Conservation (phyloP, 2,797 vertebrate species). For the Scolopax bukidnonensis region DNA sequence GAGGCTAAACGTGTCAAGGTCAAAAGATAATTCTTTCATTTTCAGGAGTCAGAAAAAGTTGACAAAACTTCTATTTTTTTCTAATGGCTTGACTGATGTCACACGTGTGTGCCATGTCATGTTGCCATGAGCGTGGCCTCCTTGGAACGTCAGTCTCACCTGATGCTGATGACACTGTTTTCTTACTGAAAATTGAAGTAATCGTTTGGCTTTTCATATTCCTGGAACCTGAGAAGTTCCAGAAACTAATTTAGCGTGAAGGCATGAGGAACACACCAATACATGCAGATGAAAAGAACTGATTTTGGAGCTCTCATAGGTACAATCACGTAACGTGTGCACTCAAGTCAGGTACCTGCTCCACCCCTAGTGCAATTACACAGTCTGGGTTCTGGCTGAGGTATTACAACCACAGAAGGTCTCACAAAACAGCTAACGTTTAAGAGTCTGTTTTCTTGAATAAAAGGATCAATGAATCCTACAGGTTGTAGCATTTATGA, state of each 20-base stretch:
- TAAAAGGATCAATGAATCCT: not conserved
- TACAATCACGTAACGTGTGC: not conserved
- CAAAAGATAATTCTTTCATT: not conserved
- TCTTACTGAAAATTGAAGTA: not conserved
- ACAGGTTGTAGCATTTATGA: not conserved
- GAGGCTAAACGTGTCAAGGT: not conserved
- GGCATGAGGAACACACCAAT: not conserved
- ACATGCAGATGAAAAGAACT: rapidly evolving
- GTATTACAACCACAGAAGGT: not conserved
- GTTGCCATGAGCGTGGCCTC: not conserved
- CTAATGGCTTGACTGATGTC: not conserved
- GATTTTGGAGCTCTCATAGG: not conserved
- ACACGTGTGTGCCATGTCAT: not conserved
- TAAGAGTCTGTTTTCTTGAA: not conserved
- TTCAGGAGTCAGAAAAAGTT: not conserved
- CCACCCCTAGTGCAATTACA: not conserved
- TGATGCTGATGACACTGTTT: not conserved
- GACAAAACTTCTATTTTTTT: not conserved
- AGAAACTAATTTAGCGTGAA: not conserved
- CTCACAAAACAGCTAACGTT: not conserved
- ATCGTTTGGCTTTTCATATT: not conserved
- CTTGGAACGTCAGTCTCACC: not conserved
- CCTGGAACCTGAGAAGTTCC: not conserved
- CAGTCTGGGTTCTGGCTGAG: not conserved
- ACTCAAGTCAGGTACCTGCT: not conserved